A percentile compares a stretch with the other conserved stretches of the same genome.
These are phyloP conservation scores for Gymnorhina tibicen DNA, from an alignment of 2,113 vertebrate species.

Conservation along the genomic window DNA sequence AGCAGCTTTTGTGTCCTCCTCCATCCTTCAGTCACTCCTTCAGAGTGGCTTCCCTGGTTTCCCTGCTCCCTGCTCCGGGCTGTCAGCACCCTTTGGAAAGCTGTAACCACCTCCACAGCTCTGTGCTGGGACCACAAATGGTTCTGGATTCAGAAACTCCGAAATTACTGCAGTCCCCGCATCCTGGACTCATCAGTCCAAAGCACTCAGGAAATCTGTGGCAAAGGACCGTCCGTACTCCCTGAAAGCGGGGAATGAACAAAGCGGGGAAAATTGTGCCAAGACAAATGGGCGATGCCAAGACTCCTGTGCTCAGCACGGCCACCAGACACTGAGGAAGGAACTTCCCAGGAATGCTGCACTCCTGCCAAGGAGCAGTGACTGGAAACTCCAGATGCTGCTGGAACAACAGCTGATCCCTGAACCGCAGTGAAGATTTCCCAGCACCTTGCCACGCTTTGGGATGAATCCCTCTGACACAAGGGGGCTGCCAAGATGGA, in stretches of 20 bases:
- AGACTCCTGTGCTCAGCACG: background rate
- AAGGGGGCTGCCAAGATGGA: background rate
- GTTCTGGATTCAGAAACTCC: background rate
- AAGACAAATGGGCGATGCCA: background rate
- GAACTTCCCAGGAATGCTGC: background rate
- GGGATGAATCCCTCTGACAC: background rate
- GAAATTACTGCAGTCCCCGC: background rate
- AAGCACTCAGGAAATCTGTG: rapidly evolving
- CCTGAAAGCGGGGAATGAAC: background rate
- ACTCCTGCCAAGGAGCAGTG: background rate
- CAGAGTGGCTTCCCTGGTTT: background rate
- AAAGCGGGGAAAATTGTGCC: no score
- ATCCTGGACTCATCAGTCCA: background rate
- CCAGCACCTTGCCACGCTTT: background rate
- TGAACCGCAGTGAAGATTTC: background rate
- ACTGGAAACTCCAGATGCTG: background rate
- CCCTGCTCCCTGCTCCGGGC: background rate
- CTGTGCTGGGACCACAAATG: background rate
- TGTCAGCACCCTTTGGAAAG: background rate
- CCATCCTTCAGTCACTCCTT: background rate
- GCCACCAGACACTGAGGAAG: background rate
- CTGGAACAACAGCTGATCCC: background rate
- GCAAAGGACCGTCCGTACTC: background rate
- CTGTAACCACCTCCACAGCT: background rate
- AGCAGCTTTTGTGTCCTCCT: background rate